These are phyloP conservation scores for Bombylius major DNA, from an alignment of 2,888 invertebrate genomes.

Conservation along the genomic window DNA sequence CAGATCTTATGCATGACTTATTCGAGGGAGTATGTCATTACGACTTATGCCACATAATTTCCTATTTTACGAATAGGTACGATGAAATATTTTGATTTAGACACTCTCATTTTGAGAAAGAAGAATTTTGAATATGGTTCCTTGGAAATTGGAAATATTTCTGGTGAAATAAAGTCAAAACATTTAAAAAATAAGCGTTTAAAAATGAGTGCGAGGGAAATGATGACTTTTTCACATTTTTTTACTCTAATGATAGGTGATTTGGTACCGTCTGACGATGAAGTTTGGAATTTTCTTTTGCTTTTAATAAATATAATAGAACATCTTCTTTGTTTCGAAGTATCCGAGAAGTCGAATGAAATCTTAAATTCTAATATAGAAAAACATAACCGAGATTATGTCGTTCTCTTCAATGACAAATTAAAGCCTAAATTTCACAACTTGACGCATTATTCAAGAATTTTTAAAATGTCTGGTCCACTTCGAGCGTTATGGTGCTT, in stretches of 20 bases:
- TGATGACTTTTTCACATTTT: constrained; percentile 6
- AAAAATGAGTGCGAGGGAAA: constrained; percentile 9
- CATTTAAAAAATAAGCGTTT: constrained; percentile 4
- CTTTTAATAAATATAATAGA: constrained; percentile 6
- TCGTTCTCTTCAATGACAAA: background rate
- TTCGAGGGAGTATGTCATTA: constrained; percentile 4
- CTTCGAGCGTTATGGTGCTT: constrained; percentile 2
- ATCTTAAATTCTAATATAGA: background rate
- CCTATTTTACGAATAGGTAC: background rate
- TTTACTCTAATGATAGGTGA: constrained; percentile 12
- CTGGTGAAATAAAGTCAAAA: background rate
- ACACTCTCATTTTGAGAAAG: constrained; percentile 4
- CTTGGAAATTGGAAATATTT: constrained; percentile 6
- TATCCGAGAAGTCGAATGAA: background rate
- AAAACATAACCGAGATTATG: background rate
- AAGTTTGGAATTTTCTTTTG: constrained; percentile 9
- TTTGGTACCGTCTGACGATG: constrained; percentile 6
- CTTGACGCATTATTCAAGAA: constrained; percentile 3
- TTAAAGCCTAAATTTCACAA: constrained; percentile 3
- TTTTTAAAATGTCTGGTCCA: constrained; percentile 1
- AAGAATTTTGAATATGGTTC: constrained; percentile 8
- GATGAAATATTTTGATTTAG: constrained; percentile 6
- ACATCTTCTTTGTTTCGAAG: background rate
- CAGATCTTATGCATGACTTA: constrained; percentile 3
- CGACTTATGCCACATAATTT: background rate